Percentiles rank a stretch among this genome's conserved stretches.
phyloP scores from a whole-genome alignment of 2,113 vertebrate genomes.

The Centropus unirufus region DNA sequence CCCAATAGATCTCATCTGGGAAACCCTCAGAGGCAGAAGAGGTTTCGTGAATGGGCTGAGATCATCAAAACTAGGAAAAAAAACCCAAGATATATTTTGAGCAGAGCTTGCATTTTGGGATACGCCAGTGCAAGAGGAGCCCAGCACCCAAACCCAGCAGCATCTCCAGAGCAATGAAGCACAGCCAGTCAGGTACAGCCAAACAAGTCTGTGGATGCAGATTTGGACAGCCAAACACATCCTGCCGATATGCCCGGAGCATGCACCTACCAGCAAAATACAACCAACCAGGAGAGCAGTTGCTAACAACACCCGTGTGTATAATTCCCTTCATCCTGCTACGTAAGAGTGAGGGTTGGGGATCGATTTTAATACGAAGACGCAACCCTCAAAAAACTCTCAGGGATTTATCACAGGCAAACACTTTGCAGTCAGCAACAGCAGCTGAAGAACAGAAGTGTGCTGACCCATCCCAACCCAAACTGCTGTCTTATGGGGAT shows the following conservation, averaged over 20 bases:
- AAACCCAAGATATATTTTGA: background rate
- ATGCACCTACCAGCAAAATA: background rate
- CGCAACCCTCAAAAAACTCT: background rate
- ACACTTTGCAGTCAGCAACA: background rate
- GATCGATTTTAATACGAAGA: background rate
- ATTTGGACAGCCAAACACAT: background rate
- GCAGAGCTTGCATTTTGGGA: background rate
- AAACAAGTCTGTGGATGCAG: conserved; percentile 24
- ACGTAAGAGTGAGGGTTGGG: background rate
- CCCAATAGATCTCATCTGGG: background rate
- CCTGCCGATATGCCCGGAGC: background rate
- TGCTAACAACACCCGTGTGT: background rate
- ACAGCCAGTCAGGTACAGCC: background rate
- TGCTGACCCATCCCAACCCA: background rate
- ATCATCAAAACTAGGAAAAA: background rate
- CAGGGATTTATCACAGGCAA: background rate
- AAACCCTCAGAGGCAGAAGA: background rate
- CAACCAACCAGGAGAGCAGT: background rate
- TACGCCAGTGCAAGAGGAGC: background rate
- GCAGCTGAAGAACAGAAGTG: background rate
- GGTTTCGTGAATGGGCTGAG: background rate
- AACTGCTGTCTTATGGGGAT: background rate
- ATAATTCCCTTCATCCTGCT: background rate
- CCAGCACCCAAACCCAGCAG: background rate
- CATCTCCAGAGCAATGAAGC: background rate